Evolutionary conservation across 2,113 vertebrate species (phyloP).

Genomic region (Corapipo altera): DNA sequence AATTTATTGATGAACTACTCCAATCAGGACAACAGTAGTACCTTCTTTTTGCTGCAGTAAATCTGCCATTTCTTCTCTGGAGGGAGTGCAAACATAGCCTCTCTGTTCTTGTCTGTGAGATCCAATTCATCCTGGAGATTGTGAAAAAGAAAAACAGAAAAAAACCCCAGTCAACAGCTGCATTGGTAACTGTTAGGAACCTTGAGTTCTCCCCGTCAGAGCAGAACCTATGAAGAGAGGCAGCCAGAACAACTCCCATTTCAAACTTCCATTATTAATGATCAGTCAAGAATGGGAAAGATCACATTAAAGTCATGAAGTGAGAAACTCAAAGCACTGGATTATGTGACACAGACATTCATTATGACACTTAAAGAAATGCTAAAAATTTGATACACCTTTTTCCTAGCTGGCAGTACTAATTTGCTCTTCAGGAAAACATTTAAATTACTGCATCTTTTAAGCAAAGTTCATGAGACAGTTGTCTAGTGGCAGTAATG

Average conservation of each 20-base stretch:
- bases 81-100: conserved; percentile 95
- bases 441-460: background rate
- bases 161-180: background rate
- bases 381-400: background rate
- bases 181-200: background rate
- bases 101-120: conserved; percentile 95
- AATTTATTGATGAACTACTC: background rate
- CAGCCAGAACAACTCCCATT: background rate
- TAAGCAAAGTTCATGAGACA: background rate
- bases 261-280: background rate
- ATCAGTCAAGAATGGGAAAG: background rate
- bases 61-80: conserved; percentile 99
- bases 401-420: background rate
- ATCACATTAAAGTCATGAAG: background rate
- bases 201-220: background rate
- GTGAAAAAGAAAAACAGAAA: background rate
- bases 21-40: conserved; percentile 36
- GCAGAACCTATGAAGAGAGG: background rate
- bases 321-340: background rate
- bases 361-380: background rate
- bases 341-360: background rate
- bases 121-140: conserved; percentile 91
- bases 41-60: conserved; percentile 99
- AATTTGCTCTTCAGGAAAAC: background rate
- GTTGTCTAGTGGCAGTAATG: background rate